Evolutionary conservation across 2,888 invertebrate species (phyloP).

Genomic region (Beris chalybata): DNA sequence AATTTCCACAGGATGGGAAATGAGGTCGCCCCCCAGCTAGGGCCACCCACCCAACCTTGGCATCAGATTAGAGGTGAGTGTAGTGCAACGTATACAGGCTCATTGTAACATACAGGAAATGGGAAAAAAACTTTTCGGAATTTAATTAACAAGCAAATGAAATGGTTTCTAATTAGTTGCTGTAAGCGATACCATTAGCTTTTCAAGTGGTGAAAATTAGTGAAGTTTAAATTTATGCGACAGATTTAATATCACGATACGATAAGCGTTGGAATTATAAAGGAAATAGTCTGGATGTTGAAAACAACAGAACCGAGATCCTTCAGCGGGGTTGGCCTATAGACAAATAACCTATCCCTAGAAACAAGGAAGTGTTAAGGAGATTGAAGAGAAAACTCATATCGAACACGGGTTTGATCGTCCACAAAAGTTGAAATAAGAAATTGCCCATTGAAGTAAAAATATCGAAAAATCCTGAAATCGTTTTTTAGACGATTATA

Average conservation of each 20-base stretch:
- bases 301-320: no score
- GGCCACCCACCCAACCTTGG: neutral
- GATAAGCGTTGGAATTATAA: conserved; percentile 8
- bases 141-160: conserved; percentile 29
- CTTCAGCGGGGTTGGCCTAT: no score
- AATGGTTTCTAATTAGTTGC: conserved; percentile 27
- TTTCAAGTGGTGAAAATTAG: conserved; percentile 28
- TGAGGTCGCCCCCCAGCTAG: neutral
- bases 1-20: conserved; percentile 15
- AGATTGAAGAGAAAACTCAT: no score
- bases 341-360: no score
- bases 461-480: no score
- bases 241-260: conserved; percentile 23
- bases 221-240: conserved; percentile 9
- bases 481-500: no score
- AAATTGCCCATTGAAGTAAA: no score
- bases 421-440: no score
- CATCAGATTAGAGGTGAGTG: neutral
- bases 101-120: no score
- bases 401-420: no score
- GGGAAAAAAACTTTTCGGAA: conserved; percentile 20
- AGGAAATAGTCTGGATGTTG: no score
- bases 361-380: no score
- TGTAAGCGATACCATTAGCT: conserved; percentile 28
- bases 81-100: neutral